Evolutionary conservation across 2,888 invertebrate species (phyloP).

Genomic region (Tanytarsus gracilentus): DNA sequence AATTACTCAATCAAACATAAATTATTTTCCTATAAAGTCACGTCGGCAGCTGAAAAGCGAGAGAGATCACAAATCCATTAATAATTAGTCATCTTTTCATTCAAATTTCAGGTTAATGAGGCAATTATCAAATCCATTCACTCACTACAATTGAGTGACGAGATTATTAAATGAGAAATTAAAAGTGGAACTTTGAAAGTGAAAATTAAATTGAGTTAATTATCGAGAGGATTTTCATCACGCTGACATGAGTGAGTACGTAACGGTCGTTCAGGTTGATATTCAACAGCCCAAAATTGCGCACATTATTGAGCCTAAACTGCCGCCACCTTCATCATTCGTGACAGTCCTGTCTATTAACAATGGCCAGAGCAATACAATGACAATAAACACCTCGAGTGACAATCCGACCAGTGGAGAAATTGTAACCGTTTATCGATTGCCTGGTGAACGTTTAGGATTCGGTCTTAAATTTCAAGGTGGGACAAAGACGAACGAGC

Average conservation of each 20-base stretch:
- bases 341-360: slow-evolving; percentile 56
- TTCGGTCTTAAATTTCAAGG: slow-evolving; percentile 89
- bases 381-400: slow-evolving; percentile 19
- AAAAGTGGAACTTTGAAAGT: slow-evolving; percentile 18
- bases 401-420: slow-evolving; percentile 42
- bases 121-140: slow-evolving; percentile 17
- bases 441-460: slow-evolving; percentile 83
- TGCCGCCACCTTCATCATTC: slow-evolving; percentile 39
- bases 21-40: too few species aligned
- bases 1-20: too few species aligned
- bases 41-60: too few species aligned
- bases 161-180: slow-evolving; percentile 3
- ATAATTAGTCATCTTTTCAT: slow-evolving; percentile 10
- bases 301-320: slow-evolving; percentile 31
- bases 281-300: slow-evolving; percentile 37
- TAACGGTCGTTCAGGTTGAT: slow-evolving; percentile 55
- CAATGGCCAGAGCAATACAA: slow-evolving; percentile 36
- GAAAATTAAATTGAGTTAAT: slow-evolving; percentile 31
- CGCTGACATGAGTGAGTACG: slow-evolving; percentile 44
- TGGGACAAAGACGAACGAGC: slow-evolving; percentile 71
- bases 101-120: slow-evolving; percentile 26
- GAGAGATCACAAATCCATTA: background rate
- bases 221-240: slow-evolving; percentile 1
- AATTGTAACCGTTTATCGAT: slow-evolving; percentile 69
- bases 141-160: background rate